Evolutionary conservation across 2,797 vertebrate genomes (phyloP), one percentile per base, ranked within the genome.

Genomic region (Cossypha dichroa): DNA sequence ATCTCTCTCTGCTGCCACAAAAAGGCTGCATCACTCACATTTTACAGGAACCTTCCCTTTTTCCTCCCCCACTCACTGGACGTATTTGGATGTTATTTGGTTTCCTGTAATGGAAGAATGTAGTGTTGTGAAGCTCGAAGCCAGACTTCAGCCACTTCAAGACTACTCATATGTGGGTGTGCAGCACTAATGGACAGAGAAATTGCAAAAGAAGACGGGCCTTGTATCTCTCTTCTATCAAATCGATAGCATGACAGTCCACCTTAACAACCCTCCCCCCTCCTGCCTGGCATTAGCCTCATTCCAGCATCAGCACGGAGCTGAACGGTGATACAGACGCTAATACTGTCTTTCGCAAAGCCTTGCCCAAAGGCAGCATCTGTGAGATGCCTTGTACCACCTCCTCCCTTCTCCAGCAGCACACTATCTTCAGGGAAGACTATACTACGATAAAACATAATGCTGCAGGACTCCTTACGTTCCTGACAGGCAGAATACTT

Each of bases 191-290:
- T 66, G 51, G n/a, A 31, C 29, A 76, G 29, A 84, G 54, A 63
- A 54, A 77, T 56, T 12, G 68, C 68, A 28, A 36, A 70, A 70
- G 33, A 34, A 51, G 26, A 58, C 13, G 11, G 36, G 52, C 51
- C 67, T 55, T 18, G 29, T n/a, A 63, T 45, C 49, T 36, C 60
- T 48, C 58, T 46, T 26, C 40, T 28, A 45, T 45, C 67, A 55
- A 26, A 83, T 48, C 70, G 38, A 48, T 23, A 62, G 62, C 59
- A 33, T 2, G 40, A 70, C 89, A 81, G 90, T 82, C 94, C 77
- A 72, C 94, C 94, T 96, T 95, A 95, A 93, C 72, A 90, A 54
- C 89, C 94, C 93, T 94, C 48, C 87, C 95, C 90, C 91, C 63
- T 93, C 75, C 81, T 18, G 60, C 48, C 62, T 55, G 78, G 95